Conservation (phyloP, 2,797 vertebrate genomes). For the Knipowitschia caucasica region DNA sequence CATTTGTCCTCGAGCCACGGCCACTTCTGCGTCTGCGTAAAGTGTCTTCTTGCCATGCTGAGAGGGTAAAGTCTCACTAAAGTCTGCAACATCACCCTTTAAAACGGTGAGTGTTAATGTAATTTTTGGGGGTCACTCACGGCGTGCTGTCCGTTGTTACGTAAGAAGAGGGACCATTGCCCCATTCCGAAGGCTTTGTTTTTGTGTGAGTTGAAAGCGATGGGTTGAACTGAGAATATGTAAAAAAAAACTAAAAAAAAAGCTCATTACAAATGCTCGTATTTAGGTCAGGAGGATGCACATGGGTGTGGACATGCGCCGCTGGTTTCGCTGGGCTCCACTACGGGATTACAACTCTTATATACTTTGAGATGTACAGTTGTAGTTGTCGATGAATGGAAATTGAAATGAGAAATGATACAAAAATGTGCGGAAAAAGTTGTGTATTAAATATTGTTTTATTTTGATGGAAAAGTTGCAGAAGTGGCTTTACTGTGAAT, state of each 20-base stretch:
- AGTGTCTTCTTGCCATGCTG: constrained; percentile 71
- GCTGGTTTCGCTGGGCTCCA: not conserved
- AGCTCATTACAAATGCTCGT: constrained; percentile 28
- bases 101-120: constrained; percentile 58
- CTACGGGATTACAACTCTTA: not conserved
- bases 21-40: constrained; percentile 43
- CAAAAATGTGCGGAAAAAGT: not conserved
- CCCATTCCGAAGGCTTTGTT: constrained; percentile 9
- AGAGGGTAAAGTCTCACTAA: constrained; percentile 49
- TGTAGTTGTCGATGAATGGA: not conserved
- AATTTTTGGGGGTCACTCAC: not conserved
- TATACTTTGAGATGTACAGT: not conserved
- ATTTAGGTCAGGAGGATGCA: constrained; percentile 66
- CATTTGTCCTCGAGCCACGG: constrained; percentile 32
- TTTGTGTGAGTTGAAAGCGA: not conserved
- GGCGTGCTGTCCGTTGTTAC: constrained; percentile 15
- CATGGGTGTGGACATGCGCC: constrained; percentile 56
- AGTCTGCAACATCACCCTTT: constrained; percentile 44
- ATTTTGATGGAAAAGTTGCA: not conserved
- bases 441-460: no score
- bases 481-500: not conserved
- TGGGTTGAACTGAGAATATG: no score
- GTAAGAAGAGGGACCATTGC: no score
- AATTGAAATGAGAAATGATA: no score
- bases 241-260: no score